These are phyloP conservation scores for Eupithecia abbreviata DNA, from an alignment of 2,888 invertebrate species.

Conservation along the genomic window DNA sequence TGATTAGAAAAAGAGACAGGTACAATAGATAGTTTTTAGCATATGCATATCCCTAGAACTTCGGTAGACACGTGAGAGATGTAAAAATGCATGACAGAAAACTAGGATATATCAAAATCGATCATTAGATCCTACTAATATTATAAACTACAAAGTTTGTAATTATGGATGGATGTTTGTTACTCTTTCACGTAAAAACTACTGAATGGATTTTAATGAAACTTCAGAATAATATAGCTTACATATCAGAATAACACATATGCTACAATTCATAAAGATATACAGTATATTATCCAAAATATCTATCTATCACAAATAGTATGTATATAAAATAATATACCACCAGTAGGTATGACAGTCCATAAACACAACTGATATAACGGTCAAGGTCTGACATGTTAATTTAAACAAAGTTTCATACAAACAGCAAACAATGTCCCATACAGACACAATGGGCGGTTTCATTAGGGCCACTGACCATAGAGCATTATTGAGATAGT, in stretches of 20 bases:
- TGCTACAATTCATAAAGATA: no score
- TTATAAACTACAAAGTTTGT: no score
- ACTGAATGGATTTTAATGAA: no score
- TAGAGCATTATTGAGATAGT: constrained; percentile 60
- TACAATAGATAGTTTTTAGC: neutral
- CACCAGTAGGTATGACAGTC: constrained; percentile 15
- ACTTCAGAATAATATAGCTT: no score
- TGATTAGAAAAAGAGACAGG: constrained; percentile 2
- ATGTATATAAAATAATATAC: neutral
- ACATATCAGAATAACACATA: no score
- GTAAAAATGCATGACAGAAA: neutral
- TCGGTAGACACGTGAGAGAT: neutral
- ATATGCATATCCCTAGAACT: neutral
- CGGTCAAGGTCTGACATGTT: constrained; percentile 33
- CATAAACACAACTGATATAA: constrained; percentile 16
- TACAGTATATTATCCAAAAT: neutral
- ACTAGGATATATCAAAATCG: neutral
- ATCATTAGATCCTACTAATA: no score
- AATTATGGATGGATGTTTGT: no score
- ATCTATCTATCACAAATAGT: neutral
- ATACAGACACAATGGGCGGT: constrained; percentile 56
- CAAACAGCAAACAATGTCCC: constrained; percentile 32
- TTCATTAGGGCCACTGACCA: constrained; percentile 63
- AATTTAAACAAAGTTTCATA: constrained; percentile 35
- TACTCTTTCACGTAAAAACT: no score